Evolutionary conservation across 64 coral and sea anemone genomes (phyloP).

Genomic region (Pocillopora verrucosa): DNA sequence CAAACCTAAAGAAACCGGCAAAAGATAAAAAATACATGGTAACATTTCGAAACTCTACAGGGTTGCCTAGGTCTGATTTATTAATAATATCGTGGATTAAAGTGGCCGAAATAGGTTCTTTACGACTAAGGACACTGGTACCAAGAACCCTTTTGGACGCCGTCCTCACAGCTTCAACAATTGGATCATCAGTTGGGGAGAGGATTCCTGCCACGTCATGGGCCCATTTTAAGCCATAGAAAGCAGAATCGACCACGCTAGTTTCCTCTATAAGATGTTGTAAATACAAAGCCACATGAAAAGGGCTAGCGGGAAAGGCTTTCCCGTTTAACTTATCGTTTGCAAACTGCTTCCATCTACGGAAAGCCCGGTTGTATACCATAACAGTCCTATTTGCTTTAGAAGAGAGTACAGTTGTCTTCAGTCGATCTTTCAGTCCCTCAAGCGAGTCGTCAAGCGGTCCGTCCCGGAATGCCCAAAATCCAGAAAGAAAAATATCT

Average conservation of each 20-base stretch:
- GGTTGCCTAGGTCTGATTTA: neutral
- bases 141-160: slow-evolving; percentile 24
- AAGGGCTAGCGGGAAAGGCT: no score
- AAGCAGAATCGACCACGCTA: no score
- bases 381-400: no score
- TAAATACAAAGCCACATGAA: no score
- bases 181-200: slow-evolving; percentile 18
- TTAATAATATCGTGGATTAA: slow-evolving; percentile 6
- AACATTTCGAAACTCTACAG: slow-evolving; percentile 12
- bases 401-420: no score
- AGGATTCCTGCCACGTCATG: slow-evolving; percentile 10
- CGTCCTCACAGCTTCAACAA: neutral
- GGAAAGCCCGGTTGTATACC: no score
- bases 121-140: neutral
- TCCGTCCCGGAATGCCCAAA: neutral
- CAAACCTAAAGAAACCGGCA: slow-evolving; percentile 23
- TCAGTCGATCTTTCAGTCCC: slow-evolving; percentile 14
- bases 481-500: slow-evolving; percentile 4
- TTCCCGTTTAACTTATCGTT: no score
- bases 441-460: neutral
- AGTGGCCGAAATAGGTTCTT: slow-evolving; percentile 25
- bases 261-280: no score
- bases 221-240: slow-evolving; percentile 38
- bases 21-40: slow-evolving; percentile 31
- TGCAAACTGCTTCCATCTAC: no score